Percentiles rank a stretch among this genome's conserved stretches.
Conservation (phyloP, 2,797 vertebrate species). For the Peromyscus attwateri region DNA sequence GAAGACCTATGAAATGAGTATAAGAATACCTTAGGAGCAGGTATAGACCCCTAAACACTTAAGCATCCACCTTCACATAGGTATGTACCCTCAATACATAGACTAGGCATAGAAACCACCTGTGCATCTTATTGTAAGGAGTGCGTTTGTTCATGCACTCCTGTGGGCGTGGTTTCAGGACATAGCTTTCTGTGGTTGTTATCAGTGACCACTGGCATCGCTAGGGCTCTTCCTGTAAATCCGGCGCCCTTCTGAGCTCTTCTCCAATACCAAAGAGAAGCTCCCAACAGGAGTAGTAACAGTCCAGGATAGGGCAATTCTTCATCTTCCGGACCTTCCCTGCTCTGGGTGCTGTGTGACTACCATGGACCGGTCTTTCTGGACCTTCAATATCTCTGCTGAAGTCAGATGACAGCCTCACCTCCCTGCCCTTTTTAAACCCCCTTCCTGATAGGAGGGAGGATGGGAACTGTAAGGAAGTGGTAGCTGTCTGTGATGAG, state of each 20-base stretch:
- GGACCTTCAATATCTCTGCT: not conserved
- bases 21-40: not conserved
- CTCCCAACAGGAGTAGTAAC: not conserved
- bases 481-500: not conserved
- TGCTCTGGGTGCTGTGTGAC: not conserved
- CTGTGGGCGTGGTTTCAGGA: not conserved
- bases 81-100: not conserved
- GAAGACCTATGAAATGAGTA: not conserved
- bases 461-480: not conserved
- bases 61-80: not conserved
- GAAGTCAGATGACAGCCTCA: too few relatives aligned
- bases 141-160: too few relatives aligned
- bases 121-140: not conserved
- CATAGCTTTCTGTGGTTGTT: not conserved
- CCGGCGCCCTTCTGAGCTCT: not conserved
- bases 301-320: not conserved
- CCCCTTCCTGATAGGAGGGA: not conserved
- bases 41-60: not conserved
- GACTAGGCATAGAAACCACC: not conserved
- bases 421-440: not conserved
- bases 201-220: too few relatives aligned
- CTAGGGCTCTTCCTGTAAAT: too few relatives aligned
- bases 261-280: accelerated
- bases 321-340: not conserved
- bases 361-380: not conserved